Percentiles rank a stretch among this genome's conserved stretches.
phyloP scores from a whole-genome alignment of 2,797 vertebrate genomes.

The Sitta carolinensis region DNA sequence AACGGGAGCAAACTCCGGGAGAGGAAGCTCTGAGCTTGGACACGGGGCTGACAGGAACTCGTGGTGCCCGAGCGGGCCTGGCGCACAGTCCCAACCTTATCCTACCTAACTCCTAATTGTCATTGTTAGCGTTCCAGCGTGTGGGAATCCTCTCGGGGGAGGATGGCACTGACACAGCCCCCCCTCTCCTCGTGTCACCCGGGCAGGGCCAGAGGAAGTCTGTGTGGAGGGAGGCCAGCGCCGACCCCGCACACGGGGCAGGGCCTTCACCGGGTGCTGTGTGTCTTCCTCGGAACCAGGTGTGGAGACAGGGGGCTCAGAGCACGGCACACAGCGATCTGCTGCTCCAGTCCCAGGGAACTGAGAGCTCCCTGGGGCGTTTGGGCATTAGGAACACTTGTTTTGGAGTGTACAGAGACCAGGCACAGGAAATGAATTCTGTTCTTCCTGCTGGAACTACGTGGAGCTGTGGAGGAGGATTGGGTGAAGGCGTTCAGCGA shows the following conservation, averaged over 20 bases:
- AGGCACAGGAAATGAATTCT: not conserved
- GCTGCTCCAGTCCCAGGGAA: not conserved
- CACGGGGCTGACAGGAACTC: not conserved
- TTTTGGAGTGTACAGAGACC: not conserved
- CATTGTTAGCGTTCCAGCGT: conserved; percentile 34
- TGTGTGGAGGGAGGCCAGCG: not conserved
- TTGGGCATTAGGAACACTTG: conserved; percentile 33
- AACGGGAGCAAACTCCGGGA: conserved; percentile 78
- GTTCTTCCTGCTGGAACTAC: not conserved
- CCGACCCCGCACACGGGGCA: not conserved
- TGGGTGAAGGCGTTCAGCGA: not conserved
- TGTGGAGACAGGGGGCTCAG: not conserved
- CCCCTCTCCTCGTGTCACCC: not conserved
- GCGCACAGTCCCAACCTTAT: conserved; percentile 16
- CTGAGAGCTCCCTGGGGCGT: not conserved
- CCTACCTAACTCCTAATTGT: conserved; percentile 43
- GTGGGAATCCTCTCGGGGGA: not conserved
- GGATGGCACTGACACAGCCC: not conserved
- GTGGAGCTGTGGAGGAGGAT: not conserved
- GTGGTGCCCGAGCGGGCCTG: not conserved
- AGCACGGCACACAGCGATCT: not conserved
- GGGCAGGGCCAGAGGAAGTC: not conserved
- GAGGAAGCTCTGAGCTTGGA: conserved; percentile 78
- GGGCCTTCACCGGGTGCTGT: not conserved
- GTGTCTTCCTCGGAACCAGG: not conserved